Evolutionary conservation across 2,888 invertebrate genomes (phyloP).

Genomic region (Chydorus sphaericus): DNA sequence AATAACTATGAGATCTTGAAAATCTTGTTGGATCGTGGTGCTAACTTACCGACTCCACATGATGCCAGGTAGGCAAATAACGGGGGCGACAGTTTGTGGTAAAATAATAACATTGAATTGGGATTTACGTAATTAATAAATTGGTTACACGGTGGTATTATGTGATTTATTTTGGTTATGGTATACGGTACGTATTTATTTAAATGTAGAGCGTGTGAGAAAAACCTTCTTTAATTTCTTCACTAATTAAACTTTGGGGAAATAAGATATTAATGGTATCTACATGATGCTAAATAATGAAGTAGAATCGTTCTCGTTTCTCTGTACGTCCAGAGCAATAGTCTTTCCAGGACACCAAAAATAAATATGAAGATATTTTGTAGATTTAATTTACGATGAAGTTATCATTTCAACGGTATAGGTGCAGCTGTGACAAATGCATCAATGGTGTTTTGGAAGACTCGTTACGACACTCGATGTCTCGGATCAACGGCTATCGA

Average conservation of each 20-base stretch:
- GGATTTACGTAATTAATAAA: no score
- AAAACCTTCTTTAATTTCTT: no score
- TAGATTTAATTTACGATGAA: neutral
- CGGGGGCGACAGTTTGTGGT: no score
- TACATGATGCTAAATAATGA: no score
- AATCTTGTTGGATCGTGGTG: slow-evolving; percentile 78
- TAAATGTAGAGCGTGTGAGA: no score
- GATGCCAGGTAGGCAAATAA: slow-evolving; percentile 64
- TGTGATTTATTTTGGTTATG: no score
- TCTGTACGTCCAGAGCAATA: no score
- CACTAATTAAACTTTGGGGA: neutral
- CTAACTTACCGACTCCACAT: slow-evolving; percentile 77
- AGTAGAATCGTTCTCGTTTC: no score
- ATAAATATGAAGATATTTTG: neutral
- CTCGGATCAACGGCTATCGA: slow-evolving; percentile 80
- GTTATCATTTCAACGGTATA: slow-evolving; percentile 23
- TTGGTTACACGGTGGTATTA: no score
- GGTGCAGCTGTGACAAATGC: slow-evolving; percentile 83
- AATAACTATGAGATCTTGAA: slow-evolving; percentile 95
- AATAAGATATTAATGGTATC: neutral
- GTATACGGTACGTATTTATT: no score
- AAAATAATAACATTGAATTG: no score
- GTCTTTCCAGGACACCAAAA: no score
- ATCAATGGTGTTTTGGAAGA: slow-evolving; percentile 51
- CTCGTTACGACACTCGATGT: slow-evolving; percentile 59